Evolutionary conservation across 2,797 vertebrate genomes (phyloP).

Genomic region (Mormyrus proboscirostris): DNA sequence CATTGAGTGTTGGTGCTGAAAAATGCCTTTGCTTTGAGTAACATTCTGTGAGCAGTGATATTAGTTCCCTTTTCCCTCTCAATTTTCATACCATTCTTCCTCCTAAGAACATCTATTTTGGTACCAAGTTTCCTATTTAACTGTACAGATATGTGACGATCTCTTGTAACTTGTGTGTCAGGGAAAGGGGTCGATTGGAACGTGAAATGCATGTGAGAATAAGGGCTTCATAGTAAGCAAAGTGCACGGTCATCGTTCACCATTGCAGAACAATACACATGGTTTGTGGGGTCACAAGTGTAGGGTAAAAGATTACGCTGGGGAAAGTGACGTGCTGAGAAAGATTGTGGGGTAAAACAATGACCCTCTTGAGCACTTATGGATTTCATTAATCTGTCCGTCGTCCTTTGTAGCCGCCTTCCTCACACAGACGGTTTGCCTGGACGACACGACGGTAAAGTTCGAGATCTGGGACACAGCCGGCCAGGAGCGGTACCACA

Average conservation of each 20-base stretch:
- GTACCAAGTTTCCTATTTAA: not conserved
- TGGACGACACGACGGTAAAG: slow-evolving; percentile 93
- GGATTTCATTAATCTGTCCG: not conserved
- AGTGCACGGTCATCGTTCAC: not conserved
- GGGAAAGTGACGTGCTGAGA: not conserved
- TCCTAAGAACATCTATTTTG: not conserved
- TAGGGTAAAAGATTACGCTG: not conserved
- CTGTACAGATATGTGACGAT: not conserved
- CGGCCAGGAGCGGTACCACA: slow-evolving; percentile 92
- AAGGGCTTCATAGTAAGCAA: not conserved
- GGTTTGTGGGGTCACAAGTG: not conserved
- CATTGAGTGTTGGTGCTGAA: not conserved
- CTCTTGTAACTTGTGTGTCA: not conserved
- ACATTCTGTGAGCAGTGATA: not conserved
- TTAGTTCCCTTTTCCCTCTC: not conserved
- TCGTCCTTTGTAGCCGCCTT: slow-evolving; percentile 74
- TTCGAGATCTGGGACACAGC: slow-evolving; percentile 98
- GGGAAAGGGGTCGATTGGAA: not conserved
- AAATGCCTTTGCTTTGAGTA: not conserved
- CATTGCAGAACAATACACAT: too few relatives aligned
- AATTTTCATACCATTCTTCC: not conserved
- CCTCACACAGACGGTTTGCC: slow-evolving; percentile 89
- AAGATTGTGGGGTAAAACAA: not conserved
- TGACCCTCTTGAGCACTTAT: not conserved
- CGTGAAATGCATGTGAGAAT: not conserved